These are phyloP conservation scores for Acholoe squamosa DNA, from an alignment of 2,888 invertebrate species.

Conservation along the genomic window DNA sequence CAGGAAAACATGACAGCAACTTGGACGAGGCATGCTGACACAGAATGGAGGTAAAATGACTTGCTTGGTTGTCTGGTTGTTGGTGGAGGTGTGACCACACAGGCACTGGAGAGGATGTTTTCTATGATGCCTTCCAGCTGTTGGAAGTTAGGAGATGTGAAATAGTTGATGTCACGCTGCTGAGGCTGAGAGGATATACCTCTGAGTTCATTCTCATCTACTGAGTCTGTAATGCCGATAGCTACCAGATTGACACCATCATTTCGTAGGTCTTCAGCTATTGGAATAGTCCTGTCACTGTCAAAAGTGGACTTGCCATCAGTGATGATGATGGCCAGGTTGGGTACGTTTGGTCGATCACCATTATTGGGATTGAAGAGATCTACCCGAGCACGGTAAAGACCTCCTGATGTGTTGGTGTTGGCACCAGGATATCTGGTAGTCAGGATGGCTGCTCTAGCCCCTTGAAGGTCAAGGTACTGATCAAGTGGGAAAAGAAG, in stretches of 20 bases:
- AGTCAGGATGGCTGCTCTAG: constrained; percentile 41
- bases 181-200: constrained; percentile 59
- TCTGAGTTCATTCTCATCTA: constrained; percentile 50
- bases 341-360: constrained; percentile 45
- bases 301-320: constrained; percentile 66
- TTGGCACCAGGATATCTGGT: constrained; percentile 63
- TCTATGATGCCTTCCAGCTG: constrained; percentile 37
- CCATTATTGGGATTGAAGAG: constrained; percentile 49
- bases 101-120: constrained; percentile 14
- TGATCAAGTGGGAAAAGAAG: not conserved
- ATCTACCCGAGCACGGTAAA: not conserved
- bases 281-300: constrained; percentile 29
- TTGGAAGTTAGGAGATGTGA: constrained; percentile 55
- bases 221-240: constrained; percentile 50
- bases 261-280: not conserved
- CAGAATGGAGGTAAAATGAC: not conserved
- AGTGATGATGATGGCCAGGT: constrained; percentile 61
- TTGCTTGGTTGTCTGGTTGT: not conserved
- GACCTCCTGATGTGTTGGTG: constrained; percentile 54
- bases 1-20: too few relatives aligned
- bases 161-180: constrained; percentile 47
- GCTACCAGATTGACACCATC: not conserved
- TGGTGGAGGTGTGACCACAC: constrained; percentile 26
- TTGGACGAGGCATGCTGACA: too few relatives aligned
- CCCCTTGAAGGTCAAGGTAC: not conserved